A percentile compares a stretch with the other conserved stretches of the same genome.
phyloP scores from a whole-genome alignment of 2,797 vertebrate species.

The Staurois parvus region DNA sequence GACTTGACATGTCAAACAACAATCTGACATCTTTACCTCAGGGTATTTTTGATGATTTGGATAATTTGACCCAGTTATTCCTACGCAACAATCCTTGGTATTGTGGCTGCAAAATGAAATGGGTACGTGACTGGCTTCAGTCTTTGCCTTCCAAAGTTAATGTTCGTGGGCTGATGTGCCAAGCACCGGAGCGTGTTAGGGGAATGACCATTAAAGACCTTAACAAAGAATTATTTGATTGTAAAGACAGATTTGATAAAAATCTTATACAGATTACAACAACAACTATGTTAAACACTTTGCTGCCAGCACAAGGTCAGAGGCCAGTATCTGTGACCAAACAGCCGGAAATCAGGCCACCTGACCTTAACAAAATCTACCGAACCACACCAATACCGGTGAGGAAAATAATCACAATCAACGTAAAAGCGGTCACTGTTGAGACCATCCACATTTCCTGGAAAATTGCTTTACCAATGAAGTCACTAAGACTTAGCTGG shows the following conservation, averaged over 20 bases:
- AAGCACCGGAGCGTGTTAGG: slow-evolving; percentile 96
- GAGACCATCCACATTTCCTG: slow-evolving; percentile 97
- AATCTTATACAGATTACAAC: slow-evolving; percentile 89
- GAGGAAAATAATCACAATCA: slow-evolving; percentile 93
- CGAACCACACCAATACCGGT: slow-evolving; percentile 88
- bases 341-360: slow-evolving; percentile 86
- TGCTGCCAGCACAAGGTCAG: slow-evolving; percentile 86
- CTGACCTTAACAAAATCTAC: slow-evolving; percentile 87
- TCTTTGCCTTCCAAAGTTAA: slow-evolving; percentile 92
- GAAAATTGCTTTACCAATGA: slow-evolving; percentile 95
- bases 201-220: slow-evolving; percentile 99
- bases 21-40: slow-evolving; percentile 96
- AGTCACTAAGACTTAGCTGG: slow-evolving; percentile 96
- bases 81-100: slow-evolving; percentile 98
- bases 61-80: slow-evolving; percentile 97
- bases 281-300: slow-evolving; percentile 79
- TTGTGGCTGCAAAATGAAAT: slow-evolving; percentile 97
- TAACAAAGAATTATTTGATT: slow-evolving; percentile 91
- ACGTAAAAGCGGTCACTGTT: slow-evolving; percentile 91
- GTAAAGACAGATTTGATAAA: slow-evolving; percentile 80
- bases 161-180: slow-evolving; percentile 98
- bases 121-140: slow-evolving; percentile 97
- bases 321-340: slow-evolving; percentile 92
- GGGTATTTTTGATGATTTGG: slow-evolving; percentile 96
- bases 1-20: slow-evolving; percentile 97